Base-by-base conservation (phyloP, 2,888 invertebrate species). In the Siphonodentalium dalli region DNA sequence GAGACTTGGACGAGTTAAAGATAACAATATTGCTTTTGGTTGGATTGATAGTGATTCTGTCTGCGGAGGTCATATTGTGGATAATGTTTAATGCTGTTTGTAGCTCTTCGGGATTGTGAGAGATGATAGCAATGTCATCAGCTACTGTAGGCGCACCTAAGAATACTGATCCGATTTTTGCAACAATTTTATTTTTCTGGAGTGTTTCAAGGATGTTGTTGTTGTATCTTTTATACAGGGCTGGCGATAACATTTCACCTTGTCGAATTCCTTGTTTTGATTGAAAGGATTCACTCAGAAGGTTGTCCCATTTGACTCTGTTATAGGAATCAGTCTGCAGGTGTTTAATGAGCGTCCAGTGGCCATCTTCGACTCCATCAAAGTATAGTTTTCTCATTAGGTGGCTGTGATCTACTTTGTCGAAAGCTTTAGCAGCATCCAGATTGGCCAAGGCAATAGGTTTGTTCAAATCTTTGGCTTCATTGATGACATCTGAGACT, bases 181-280 rank as follows among this genome's bases (percentile, higher is more conserved):
- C 46, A 13, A 35, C 37, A 13, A 11, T 28, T 20, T 23, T 15
- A 23, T 33, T n/a, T 35, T 15, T 8, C 28, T 13, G n/a, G n/a
- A 46, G 28, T 23, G 37, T 35, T 18, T 46, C 6, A 3, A 46
- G 18, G 20, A 46, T 18, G n/a, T 37, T 13, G 18, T 46, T 46
- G 37, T 46, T 46, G 13, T 33, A 46, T 18, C 46, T 15, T 20
- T 46, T 46, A 20, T 46, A 46, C 26, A 46, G n/a, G 3, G 33
- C n/a, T 2, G 46, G 15, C 4, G 46, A 46, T 4, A 46, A 15
- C 28, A 37, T 46, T n/a, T 27, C 46, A 13, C 35, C 46, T 27
- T 46, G 37, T 26, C 46, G 26, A 20, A 46, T 46, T 15, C 46
- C 46, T 37, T 37, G 46, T 37, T 26, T 27, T 6, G 3, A 18